These are phyloP conservation scores for Aramus guarauna DNA, from an alignment of 2,113 vertebrate genomes.

Conservation along the genomic window DNA sequence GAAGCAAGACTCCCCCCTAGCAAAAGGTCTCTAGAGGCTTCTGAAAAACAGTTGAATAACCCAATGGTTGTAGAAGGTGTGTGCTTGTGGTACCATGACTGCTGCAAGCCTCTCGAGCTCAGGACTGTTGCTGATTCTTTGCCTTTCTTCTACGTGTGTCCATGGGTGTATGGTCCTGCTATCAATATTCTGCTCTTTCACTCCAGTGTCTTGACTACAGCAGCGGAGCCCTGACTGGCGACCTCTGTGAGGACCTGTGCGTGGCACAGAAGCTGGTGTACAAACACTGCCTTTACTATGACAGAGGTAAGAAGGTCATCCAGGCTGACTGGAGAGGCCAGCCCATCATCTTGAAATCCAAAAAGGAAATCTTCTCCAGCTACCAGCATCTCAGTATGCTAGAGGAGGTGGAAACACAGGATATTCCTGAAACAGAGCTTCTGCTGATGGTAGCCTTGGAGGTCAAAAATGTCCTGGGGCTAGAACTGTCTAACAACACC, in stretches of 20 bases:
- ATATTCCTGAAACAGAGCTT: slow-evolving; percentile 83
- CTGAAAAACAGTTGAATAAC: neutral
- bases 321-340: slow-evolving; percentile 88
- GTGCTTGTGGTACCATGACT: neutral
- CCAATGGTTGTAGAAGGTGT: rapidly evolving
- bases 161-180: neutral
- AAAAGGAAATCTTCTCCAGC: slow-evolving; percentile 89
- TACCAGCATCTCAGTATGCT: slow-evolving; percentile 81
- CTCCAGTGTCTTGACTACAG: slow-evolving; percentile 88
- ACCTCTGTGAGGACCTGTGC: slow-evolving; percentile 93
- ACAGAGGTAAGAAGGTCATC: slow-evolving; percentile 95
- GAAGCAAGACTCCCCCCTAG: neutral
- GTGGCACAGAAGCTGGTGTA: slow-evolving; percentile 82
- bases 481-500: slow-evolving; percentile 76
- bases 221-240: slow-evolving; percentile 80
- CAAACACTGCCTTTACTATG: slow-evolving; percentile 89
- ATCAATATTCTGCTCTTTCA: slow-evolving; percentile 12
- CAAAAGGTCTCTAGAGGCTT: neutral
- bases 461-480: slow-evolving; percentile 85
- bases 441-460: slow-evolving; percentile 87
- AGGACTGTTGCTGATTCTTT: neutral
- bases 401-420: slow-evolving; percentile 72
- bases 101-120: neutral
- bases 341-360: slow-evolving; percentile 90
- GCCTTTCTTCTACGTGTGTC: neutral